phyloP scores from a whole-genome alignment of 2,888 invertebrate genomes.

The Tipula vernalis region DNA sequence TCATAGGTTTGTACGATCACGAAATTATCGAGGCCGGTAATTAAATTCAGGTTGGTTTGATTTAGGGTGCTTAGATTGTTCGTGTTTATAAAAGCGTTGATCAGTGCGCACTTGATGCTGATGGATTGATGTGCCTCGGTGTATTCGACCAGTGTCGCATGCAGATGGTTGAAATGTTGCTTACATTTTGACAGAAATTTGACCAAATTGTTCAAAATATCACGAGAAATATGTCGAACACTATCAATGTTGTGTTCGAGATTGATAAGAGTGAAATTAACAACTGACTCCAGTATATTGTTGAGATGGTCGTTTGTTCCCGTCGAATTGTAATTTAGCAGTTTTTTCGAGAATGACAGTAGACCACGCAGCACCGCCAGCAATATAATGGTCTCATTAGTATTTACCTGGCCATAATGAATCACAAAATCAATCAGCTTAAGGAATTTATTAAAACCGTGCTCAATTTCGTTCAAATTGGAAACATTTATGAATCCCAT shows the following conservation, averaged over 20 bases:
- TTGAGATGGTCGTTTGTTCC: neutral
- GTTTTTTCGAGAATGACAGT: constrained; percentile 22
- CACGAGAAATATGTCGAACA: constrained; percentile 45
- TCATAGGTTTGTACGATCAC: constrained; percentile 33
- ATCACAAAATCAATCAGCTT: constrained; percentile 22
- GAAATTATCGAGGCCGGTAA: constrained; percentile 18
- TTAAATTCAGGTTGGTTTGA: constrained; percentile 17
- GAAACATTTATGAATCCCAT: constrained; percentile 28
- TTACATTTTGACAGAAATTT: neutral
- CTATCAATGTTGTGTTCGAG: constrained; percentile 53
- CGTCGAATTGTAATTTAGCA: neutral
- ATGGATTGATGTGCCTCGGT: neutral
- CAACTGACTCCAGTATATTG: neutral
- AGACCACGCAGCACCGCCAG: constrained; percentile 26
- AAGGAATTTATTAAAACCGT: constrained; percentile 18
- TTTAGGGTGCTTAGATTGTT: constrained; percentile 18
- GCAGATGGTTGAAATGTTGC: neutral
- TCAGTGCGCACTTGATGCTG: neutral
- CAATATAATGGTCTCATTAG: constrained; percentile 25
- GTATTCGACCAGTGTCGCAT: neutral
- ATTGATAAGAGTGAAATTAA: neutral
- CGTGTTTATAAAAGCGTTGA: neutral
- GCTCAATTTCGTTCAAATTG: constrained; percentile 22
- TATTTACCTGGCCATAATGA: constrained; percentile 20
- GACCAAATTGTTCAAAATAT: constrained; percentile 33